Base-by-base conservation (phyloP, 92 coral and sea anemone species). In the Isaurus tuberculatus region DNA sequence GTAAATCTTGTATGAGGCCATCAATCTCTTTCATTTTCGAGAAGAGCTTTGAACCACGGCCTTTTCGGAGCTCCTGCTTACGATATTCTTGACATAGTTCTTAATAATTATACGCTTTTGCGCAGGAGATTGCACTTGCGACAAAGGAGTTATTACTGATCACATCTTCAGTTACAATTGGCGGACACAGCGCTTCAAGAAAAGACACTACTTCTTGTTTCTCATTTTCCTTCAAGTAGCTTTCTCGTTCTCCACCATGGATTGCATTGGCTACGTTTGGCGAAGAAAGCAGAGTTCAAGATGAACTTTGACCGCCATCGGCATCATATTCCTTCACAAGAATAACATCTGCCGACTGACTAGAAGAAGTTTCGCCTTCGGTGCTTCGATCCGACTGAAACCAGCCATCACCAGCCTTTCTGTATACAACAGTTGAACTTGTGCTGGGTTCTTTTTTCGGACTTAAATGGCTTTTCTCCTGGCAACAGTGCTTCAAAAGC, bases 121-220 rank as follows among this genome's bases (percentile, higher is more conserved):
- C 86, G 71, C 73, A 42, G 40, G 75, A 23, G 72, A 78, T 30
- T 49, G 48, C 63, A 57, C 55, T 36, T 36, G 86, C 22, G 58
- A 68, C 28, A 60, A 81, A 81, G 23, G 86, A 49, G 10, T 66
- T 20, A 32, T 83, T 82, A 40, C 69, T 65, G 8, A 82, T 32
- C 32, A 82, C 86, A 69, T 82, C 86, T 65, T 65, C 64, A 33
- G 79, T 68, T 16, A 83, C 33, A 48, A 83, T 31, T 30, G 71
- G 43, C 71, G 71, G 71, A 66, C 71, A 66, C 43, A 66, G 42
- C 25, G 44, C 71, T 66, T 66, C 71, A 66, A 66, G 44, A 71
- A 72, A 72, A 43, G 60, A 44, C 78, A 44, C 61, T 43, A 43
- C 61, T 42, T 43, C 60, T 43, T 27, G 77, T 44, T 72, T 44